Evolutionary conservation across 2,797 vertebrate species (phyloP), one percentile per base, ranked within the genome.

Genomic region (Bradypodion pumilum): DNA sequence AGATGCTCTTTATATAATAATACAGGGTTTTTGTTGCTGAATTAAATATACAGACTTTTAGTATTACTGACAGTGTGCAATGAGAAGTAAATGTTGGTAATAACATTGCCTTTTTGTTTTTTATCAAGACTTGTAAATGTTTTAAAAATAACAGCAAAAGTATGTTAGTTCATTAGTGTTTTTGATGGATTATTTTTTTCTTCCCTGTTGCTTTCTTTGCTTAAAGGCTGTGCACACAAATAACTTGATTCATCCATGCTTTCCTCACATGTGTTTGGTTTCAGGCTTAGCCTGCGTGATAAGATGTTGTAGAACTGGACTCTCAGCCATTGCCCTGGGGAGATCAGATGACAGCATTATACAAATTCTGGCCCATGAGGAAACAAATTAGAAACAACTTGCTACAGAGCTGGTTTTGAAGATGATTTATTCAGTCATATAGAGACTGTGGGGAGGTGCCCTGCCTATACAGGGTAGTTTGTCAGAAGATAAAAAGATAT

Each of bases 301-400:
- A 81, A 85, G 72, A 79, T 85, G 60, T 75, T 86, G 88, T 83
- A 82, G 74, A 84, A 88, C 77, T 44, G 29, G 78, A 75, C 78
- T 78, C 81, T 84, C 89, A 76, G 80, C 4, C 78, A 40, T 49
- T 87, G 42, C 75, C 59, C 89, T 85, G 74, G 82, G 86, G 25
- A 89, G 80, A 74, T 89, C 65, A 49, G 32, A 29, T 91, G 82
- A 84, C 89, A 85, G 60, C 75, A 63, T 62, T 52, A 56, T 78
- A 65, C 42, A 46, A 12, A 44, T 32, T 77, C 1, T 86, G 77
- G 84, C 73, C 66, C 60, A 44, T 32, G 75, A 86, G 32, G 66
- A 87, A 78, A 87, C 90, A 80, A 80, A 81, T 46, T 6, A 78
- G 85, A 42, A 25, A 83, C 63, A 76, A 29, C 35, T 72, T 91